These are phyloP conservation scores for Hyperoplus immaculatus DNA, from an alignment of 2,797 vertebrate species.

Conservation along the genomic window DNA sequence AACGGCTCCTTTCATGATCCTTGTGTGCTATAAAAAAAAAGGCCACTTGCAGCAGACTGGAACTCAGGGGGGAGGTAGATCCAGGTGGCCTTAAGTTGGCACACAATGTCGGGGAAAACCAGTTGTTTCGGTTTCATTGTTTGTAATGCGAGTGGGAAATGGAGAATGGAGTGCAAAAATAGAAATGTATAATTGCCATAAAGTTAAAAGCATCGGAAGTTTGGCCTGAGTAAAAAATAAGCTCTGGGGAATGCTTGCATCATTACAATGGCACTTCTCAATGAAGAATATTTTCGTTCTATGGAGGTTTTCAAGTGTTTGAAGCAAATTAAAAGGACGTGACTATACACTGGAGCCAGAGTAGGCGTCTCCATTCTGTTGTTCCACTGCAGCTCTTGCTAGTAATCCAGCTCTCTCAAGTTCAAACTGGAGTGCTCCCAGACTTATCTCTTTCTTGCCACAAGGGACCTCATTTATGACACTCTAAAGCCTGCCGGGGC, in stretches of 20 bases:
- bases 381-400: slow-evolving; percentile 32
- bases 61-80: slow-evolving; percentile 40
- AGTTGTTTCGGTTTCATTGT: slow-evolving; percentile 20
- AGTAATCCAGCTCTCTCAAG: slow-evolving; percentile 33
- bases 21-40: slow-evolving; percentile 56
- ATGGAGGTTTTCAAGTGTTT: slow-evolving; percentile 52
- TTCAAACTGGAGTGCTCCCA: slow-evolving; percentile 55
- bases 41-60: slow-evolving; percentile 37
- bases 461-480: slow-evolving; percentile 59
- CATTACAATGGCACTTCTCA: slow-evolving; percentile 20
- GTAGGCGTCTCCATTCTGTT: slow-evolving; percentile 19
- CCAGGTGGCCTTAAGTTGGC: slow-evolving; percentile 54
- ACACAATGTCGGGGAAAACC: slow-evolving; percentile 27
- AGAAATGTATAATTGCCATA: slow-evolving; percentile 20
- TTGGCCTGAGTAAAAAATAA: slow-evolving; percentile 25
- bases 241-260: slow-evolving; percentile 4
- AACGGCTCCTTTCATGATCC: slow-evolving; percentile 67
- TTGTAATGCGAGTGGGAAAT: neutral
- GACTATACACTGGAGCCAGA: neutral
- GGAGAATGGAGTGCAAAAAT: slow-evolving; percentile 14
- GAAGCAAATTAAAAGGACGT: slow-evolving; percentile 37
- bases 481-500: slow-evolving; percentile 28
- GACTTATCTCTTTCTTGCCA: slow-evolving; percentile 43
- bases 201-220: slow-evolving; percentile 17
- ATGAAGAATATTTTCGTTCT: slow-evolving; percentile 32